Evolutionary conservation across 2,888 invertebrate genomes (phyloP).

Genomic region (Morpho helenor): DNA sequence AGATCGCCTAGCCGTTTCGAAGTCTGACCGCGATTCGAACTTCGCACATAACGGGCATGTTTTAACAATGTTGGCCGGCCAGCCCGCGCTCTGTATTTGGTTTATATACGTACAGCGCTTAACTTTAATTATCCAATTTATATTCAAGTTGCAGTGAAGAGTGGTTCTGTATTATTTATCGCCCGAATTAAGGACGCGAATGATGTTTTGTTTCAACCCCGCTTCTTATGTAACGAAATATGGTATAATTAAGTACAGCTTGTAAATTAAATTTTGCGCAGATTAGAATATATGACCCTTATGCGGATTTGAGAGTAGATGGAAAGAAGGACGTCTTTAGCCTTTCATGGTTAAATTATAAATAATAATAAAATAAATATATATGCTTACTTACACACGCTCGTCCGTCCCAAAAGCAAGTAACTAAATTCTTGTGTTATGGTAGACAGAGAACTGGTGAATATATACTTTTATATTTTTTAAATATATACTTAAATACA

Average conservation of each 20-base stretch:
- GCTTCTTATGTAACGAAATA: conserved; percentile 19
- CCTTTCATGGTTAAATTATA: too few species aligned
- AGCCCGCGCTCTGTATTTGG: conserved; percentile 45
- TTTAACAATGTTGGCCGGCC: conserved; percentile 35
- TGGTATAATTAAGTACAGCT: background rate
- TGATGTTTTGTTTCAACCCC: conserved; percentile 39
- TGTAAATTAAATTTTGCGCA: too few species aligned
- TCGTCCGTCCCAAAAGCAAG: too few species aligned
- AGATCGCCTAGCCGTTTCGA: background rate
- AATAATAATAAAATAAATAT: too few species aligned
- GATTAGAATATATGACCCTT: too few species aligned
- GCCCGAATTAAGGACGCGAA: conserved; percentile 48
- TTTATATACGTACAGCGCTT: conserved; percentile 59
- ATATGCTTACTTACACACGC: too few species aligned
- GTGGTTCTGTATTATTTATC: conserved; percentile 67
- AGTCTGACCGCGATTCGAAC: conserved; percentile 4
- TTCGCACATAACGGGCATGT: conserved; percentile 10
- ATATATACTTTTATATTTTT: too few species aligned
- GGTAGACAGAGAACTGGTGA: too few species aligned
- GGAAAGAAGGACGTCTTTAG: too few species aligned
- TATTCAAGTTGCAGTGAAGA: conserved; percentile 70
- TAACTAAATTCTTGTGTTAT: too few species aligned
- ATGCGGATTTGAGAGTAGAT: too few species aligned
- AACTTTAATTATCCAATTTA: conserved; percentile 71
- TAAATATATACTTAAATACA: too few species aligned